Conservation (phyloP, 1,140 invertebrate species). For the Rhagoletis pomonella region DNA sequence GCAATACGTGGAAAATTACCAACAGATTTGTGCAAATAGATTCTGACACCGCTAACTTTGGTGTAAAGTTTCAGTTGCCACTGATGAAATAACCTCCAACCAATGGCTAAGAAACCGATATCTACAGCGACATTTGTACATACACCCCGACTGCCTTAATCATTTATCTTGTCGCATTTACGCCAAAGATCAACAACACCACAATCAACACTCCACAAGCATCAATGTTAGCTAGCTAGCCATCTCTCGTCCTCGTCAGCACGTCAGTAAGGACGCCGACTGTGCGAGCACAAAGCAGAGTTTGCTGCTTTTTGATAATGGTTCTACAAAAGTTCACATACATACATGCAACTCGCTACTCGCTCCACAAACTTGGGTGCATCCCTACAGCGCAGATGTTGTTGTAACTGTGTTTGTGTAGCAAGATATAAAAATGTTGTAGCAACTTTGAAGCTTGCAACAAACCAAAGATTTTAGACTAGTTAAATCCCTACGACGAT, state of each 20-base stretch:
- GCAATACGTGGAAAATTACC: background rate
- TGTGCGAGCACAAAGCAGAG: background rate
- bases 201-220: constrained; percentile 1
- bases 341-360: too few species aligned
- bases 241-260: too few species aligned
- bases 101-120: constrained; percentile 46
- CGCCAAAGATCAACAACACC: constrained; percentile 48
- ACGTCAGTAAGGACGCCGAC: too few species aligned
- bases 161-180: constrained; percentile 53
- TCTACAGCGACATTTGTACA: too few species aligned
- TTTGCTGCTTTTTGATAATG: constrained; percentile 1
- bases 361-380: too few species aligned
- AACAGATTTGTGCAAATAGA: constrained; percentile 50
- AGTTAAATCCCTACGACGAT: constrained; percentile 42
- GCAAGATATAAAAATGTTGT: constrained; percentile 29
- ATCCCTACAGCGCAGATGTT: too few species aligned
- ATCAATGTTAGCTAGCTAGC: too few species aligned
- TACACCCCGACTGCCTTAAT: constrained; percentile 32
- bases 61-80: constrained; percentile 42
- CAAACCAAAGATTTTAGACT: constrained; percentile 23
- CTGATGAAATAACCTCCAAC: background rate
- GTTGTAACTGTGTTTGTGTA: too few species aligned
- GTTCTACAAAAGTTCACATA: background rate
- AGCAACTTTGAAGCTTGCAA: constrained; percentile 35
- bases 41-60: constrained; percentile 53